phyloP scores from a whole-genome alignment of 2,888 invertebrate species.

The Spialia ferax region DNA sequence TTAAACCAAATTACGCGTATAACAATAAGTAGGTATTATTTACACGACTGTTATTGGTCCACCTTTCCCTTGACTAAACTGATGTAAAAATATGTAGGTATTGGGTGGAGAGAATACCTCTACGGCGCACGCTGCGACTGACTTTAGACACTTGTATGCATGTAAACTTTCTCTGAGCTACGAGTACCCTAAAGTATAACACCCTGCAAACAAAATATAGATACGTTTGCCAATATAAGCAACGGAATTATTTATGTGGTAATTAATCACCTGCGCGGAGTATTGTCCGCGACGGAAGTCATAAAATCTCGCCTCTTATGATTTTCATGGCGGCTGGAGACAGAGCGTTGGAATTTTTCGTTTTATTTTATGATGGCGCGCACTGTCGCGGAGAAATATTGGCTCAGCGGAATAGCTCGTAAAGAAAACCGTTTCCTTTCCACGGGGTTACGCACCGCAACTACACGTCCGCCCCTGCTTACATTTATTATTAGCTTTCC shows the following conservation, averaged over 20 bases:
- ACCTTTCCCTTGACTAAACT: background rate
- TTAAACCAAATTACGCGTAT: too few relatives aligned
- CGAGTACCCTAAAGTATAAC: background rate
- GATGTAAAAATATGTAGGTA: too few relatives aligned
- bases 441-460: slow-evolving; percentile 82
- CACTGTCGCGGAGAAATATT: slow-evolving; percentile 86
- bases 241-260: slow-evolving; percentile 43
- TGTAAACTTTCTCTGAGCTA: too few relatives aligned
- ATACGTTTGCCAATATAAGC: slow-evolving; percentile 21
- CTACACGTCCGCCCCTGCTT: slow-evolving; percentile 63
- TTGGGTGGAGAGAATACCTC: too few relatives aligned
- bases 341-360: slow-evolving; percentile 84
- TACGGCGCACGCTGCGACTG: too few relatives aligned
- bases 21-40: too few relatives aligned
- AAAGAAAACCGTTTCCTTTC: slow-evolving; percentile 83
- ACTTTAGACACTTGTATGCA: too few relatives aligned
- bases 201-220: background rate
- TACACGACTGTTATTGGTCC: background rate
- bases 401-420: slow-evolving; percentile 86
- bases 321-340: slow-evolving; percentile 80
- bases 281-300: slow-evolving; percentile 68
- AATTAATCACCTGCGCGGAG: slow-evolving; percentile 75
- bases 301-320: slow-evolving; percentile 84
- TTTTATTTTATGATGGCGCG: slow-evolving; percentile 86
- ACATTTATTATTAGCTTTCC: slow-evolving; percentile 68